These are phyloP conservation scores for Nomia melanderi DNA, from an alignment of 1,140 invertebrate genomes.

Conservation along the genomic window DNA sequence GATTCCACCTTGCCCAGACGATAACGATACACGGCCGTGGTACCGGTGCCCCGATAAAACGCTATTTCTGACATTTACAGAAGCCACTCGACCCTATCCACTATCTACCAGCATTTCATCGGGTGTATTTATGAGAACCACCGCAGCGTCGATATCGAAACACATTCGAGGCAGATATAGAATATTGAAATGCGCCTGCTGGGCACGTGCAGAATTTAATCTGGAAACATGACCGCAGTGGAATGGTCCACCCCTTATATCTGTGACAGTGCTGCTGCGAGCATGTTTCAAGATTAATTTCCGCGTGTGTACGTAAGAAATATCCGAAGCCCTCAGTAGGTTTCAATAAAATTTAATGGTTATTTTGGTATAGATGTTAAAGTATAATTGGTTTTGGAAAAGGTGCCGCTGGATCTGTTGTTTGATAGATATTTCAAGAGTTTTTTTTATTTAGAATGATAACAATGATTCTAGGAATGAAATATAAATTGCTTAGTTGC, in stretches of 20 bases:
- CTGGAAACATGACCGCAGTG: neutral
- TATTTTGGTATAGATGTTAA: too few relatives aligned
- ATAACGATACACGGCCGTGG: slow-evolving; percentile 1
- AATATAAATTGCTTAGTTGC: too few relatives aligned
- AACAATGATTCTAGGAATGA: too few relatives aligned
- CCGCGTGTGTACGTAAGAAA: too few relatives aligned
- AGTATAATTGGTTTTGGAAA: too few relatives aligned
- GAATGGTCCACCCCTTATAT: neutral
- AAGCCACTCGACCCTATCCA: slow-evolving; percentile 2
- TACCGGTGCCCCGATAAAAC: slow-evolving; percentile 1
- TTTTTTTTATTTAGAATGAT: too few relatives aligned
- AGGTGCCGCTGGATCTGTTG: too few relatives aligned
- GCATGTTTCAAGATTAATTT: too few relatives aligned
- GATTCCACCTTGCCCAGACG: slow-evolving; percentile 10
- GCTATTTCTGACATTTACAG: slow-evolving; percentile 6
- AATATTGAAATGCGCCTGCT: neutral
- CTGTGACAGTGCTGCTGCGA: too few relatives aligned
- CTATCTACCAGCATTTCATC: slow-evolving; percentile 6
- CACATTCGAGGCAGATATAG: neutral
- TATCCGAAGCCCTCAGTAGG: too few relatives aligned
- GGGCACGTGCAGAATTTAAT: neutral
- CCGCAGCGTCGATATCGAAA: neutral
- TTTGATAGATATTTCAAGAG: too few relatives aligned
- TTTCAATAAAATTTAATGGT: too few relatives aligned
- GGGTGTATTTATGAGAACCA: neutral